Base-by-base conservation (phyloP, 2,888 invertebrate species). In the Hemithea aestivaria region DNA sequence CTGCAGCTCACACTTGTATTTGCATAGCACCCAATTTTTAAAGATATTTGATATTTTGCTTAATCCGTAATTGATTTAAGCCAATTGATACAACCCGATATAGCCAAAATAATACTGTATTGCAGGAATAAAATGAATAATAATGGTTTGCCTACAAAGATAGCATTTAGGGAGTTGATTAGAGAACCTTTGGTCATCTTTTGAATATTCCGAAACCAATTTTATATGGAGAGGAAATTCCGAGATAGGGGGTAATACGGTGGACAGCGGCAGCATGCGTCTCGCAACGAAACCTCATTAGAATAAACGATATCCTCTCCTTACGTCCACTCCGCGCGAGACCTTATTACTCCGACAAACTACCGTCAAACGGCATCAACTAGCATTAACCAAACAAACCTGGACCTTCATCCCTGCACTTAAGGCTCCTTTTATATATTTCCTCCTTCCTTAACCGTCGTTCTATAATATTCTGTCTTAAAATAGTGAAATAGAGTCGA, bases 251-350 rank as follows among this genome's bases (percentile, higher is more conserved):
- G 53, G 53, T 36, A 41, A 65, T 58, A 69, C 62, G 64, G 62
- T 65, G 64, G 69, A 63, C 66, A 61, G 60, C 56, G 63, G 36
- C 59, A 72, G 66, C 68, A 57, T 63, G 58, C 63, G 61, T 64
- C 62, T 63, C 53, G 20, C 56, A 50, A 59, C 68, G 73, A 74
- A 79, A 78, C 79, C 82, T 87, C 85, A 85, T 87, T 84, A 87
- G 85, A 87, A 87, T 87, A 85, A 85, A 85, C 84, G 85, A 87
- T 85, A 83, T 85, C 82, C 84, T 81, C 78, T 83, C 74, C 80
- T 82, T 78, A 77, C 82, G 85, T 84, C 84, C 85, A 85, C 81
- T 84, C 74, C 69, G 71, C 62, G 66, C 71, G 76, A 81, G 81
- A 80, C 82, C 83, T 84, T 85, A 85, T 85, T 87, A 85, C 80